Evolutionary conservation across 2,113 vertebrate genomes (phyloP).

Genomic region (Corythornis madagascariensis): DNA sequence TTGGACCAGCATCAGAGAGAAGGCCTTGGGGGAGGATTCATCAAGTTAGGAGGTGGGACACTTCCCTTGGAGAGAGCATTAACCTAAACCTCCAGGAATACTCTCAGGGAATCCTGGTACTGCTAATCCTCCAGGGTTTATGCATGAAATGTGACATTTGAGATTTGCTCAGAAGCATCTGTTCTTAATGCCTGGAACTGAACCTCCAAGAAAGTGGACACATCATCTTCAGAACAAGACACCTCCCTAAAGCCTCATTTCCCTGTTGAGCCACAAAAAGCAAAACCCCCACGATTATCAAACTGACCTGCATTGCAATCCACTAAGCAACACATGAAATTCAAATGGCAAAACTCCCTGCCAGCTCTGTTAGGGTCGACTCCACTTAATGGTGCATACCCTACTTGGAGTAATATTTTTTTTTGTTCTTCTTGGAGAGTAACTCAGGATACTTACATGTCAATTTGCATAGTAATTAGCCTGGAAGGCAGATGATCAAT

Average conservation of each 20-base stretch:
- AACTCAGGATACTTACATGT: not conserved
- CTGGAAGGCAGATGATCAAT: not conserved
- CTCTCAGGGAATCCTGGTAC: not conserved
- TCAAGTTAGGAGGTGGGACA: constrained; percentile 5
- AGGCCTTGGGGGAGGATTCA: not conserved
- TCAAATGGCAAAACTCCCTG: not conserved
- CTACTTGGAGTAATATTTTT: not conserved
- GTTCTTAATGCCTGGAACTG: not conserved
- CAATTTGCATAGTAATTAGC: not conserved
- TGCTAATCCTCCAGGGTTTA: constrained; percentile 21
- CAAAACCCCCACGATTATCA: not conserved
- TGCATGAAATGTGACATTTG: constrained; percentile 44
- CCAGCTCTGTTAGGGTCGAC: not conserved
- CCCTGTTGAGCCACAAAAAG: not conserved
- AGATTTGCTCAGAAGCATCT: constrained; percentile 44
- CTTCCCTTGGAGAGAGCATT: constrained; percentile 8
- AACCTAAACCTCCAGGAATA: constrained; percentile 7
- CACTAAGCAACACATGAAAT: not conserved
- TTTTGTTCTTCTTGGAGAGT: not conserved
- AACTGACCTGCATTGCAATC: not conserved
- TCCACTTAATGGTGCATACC: not conserved
- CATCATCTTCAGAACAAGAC: not conserved
- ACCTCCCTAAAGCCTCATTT: not conserved
- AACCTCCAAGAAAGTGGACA: not conserved
- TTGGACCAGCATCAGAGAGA: not conserved